Evolutionary conservation across 2,113 vertebrate genomes (phyloP), one percentile per base, ranked within the genome.

Genomic region (Gnathonemus echidnorhynchus): DNA sequence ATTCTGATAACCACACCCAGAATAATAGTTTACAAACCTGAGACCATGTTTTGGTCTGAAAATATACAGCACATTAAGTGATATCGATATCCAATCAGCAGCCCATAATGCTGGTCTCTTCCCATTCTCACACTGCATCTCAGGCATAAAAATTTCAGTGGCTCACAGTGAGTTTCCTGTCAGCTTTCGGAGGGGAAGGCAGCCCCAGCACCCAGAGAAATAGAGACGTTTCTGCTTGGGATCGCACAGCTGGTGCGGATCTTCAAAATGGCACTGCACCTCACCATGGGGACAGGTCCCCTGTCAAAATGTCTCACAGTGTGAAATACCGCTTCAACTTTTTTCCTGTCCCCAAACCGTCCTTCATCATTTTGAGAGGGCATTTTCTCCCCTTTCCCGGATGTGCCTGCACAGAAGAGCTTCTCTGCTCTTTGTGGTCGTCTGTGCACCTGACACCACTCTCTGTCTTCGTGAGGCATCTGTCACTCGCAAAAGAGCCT

Each of bases 401-500:
- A 62, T 24, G 7, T 46, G 3, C 49, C 35, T 45, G 24, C 39
- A 21, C n/a, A n/a, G 42, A 86, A 74, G 31, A 21, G 77, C 35
- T 56, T 31, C 52, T 83, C 39, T 58, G 74, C 11, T 58, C 80
- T 89, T 58, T 86, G 52, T 62, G 77, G 77, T 86, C 8, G 7
- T 83, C 80, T 52, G 35, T 9, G 88, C 92, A 21, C 84, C 90
- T 53, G 91, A 92, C 92, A 90, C 90, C 91, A 91, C 92, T 92
- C 93, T 94, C 92, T 89, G 91, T 94, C 93, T 94, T 88, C 15
- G 90, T 92, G 91, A 94, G 93, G 93, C 92, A 92, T 94, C 93
- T 94, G 94, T 92, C 95, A 94, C 92, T 95, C 94, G 94, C 90
- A 93, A 93, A 88, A 90, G 8, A 85, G 83, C 83, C 39, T 42